Evolutionary conservation across 1,140 invertebrate species (phyloP).

Genomic region (Paraescarpia echinospica): DNA sequence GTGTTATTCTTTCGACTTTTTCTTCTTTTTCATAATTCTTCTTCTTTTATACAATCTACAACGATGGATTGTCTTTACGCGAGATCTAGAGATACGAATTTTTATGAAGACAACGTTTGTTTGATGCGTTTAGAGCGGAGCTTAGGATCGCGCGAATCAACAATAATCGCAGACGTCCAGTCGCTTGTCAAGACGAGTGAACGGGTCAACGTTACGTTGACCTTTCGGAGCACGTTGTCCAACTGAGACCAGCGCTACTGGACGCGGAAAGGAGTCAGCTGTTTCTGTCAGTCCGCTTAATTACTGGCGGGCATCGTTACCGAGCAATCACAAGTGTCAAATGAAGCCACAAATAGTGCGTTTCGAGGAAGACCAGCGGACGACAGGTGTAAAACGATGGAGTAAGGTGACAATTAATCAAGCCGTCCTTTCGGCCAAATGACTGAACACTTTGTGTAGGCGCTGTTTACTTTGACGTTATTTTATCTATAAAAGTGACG

Average conservation of each 20-base stretch:
- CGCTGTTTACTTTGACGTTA: not conserved
- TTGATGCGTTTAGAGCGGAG: too few species aligned
- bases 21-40: too few species aligned
- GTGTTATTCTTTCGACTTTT: too few species aligned
- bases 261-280: not conserved
- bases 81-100: too few species aligned
- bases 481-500: not conserved
- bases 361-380: not conserved
- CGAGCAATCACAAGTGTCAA: not conserved
- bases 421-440: not conserved
- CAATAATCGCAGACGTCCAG: not conserved
- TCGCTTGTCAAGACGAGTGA: not conserved
- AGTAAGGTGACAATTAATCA: not conserved
- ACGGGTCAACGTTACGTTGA: not conserved
- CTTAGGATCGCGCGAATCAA: too few species aligned
- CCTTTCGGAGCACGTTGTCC: not conserved
- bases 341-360: not conserved
- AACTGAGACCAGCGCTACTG: not conserved
- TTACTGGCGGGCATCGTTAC: constrained; percentile 3
- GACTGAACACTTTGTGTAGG: not conserved
- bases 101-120: too few species aligned
- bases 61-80: too few species aligned
- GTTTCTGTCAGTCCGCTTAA: not conserved
- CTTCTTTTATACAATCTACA: too few species aligned
- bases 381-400: not conserved